Conservation (phyloP, 1,140 invertebrate species). For the Pogonognathellus flavescens region DNA sequence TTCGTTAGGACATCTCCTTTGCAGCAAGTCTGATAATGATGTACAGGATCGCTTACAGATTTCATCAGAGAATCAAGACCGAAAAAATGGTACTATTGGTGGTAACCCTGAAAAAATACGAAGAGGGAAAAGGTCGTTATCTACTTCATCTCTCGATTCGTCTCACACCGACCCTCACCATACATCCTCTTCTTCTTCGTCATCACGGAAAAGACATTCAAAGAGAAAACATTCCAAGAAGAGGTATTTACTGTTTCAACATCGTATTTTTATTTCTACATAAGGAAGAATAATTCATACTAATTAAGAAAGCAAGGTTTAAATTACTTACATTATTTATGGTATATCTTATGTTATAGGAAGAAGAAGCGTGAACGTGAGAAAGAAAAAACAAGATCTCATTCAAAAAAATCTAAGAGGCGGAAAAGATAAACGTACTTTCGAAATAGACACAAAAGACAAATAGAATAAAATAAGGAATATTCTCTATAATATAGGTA, state of each 20-base stretch:
- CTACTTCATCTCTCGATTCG: background rate
- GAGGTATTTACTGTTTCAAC: background rate
- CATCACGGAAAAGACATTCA: conserved; percentile 35
- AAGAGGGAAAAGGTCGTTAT: conserved; percentile 20
- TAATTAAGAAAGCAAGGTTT: too few relatives aligned
- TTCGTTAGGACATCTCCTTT: too few relatives aligned
- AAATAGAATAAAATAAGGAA: too few relatives aligned
- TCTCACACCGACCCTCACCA: background rate
- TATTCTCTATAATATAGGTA: too few relatives aligned
- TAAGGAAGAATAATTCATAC: background rate
- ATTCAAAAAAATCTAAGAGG: conserved; percentile 58
- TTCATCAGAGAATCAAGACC: background rate
- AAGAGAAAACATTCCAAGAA: conserved; percentile 60
- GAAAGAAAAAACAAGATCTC: conserved; percentile 39
- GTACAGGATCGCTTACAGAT: background rate
- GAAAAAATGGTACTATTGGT: conserved; percentile 16
- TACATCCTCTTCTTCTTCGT: conserved; percentile 8
- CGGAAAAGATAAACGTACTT: background rate
- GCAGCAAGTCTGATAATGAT: background rate
- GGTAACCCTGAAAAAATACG: background rate
- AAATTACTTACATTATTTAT: background rate
- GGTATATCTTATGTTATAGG: background rate
- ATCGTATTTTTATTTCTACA: too few relatives aligned
- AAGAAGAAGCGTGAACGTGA: conserved; percentile 36
- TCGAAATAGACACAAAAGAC: too few relatives aligned